Conservation (phyloP, 2,113 vertebrate genomes). For the Salminus brasiliensis region DNA sequence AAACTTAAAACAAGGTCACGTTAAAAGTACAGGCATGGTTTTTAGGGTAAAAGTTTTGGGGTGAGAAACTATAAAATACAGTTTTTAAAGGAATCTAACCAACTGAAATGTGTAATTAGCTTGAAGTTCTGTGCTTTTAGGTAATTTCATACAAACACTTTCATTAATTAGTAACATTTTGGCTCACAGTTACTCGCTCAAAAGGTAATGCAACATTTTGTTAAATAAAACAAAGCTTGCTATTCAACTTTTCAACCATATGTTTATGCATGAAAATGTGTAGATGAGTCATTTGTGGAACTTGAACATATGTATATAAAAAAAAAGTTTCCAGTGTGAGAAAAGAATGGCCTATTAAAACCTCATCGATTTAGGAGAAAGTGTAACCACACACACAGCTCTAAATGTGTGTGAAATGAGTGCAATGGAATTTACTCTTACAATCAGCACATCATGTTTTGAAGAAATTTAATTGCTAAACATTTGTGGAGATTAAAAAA, state of each 20-base stretch:
- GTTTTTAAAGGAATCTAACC: neutral
- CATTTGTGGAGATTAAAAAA: neutral
- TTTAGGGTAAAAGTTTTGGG: neutral
- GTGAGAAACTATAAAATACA: neutral
- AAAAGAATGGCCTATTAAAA: neutral
- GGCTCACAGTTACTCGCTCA: too few relatives aligned
- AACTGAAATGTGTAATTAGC: too few relatives aligned
- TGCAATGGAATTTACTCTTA: slow-evolving; percentile 1
- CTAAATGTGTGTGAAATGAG: neutral
- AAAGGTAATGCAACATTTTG: too few relatives aligned
- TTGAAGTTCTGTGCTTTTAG: too few relatives aligned
- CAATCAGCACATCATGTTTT: neutral
- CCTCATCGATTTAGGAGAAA: too few relatives aligned
- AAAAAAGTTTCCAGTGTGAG: neutral
- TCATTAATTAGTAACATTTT: too few relatives aligned
- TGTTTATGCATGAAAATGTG: neutral
- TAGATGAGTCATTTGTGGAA: neutral
- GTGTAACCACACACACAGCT: neutral
- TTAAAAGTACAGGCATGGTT: too few relatives aligned
- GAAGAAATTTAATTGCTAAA: neutral
- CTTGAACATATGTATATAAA: too few relatives aligned
- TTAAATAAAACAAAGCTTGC: too few relatives aligned
- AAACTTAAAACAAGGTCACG: too few relatives aligned
- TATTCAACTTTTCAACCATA: neutral
- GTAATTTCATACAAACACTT: too few relatives aligned